Percentiles rank a stretch among this genome's conserved stretches.
These are phyloP conservation scores for Camelus dromedarius DNA, from an alignment of 2,113 vertebrate species.

Conservation along the genomic window DNA sequence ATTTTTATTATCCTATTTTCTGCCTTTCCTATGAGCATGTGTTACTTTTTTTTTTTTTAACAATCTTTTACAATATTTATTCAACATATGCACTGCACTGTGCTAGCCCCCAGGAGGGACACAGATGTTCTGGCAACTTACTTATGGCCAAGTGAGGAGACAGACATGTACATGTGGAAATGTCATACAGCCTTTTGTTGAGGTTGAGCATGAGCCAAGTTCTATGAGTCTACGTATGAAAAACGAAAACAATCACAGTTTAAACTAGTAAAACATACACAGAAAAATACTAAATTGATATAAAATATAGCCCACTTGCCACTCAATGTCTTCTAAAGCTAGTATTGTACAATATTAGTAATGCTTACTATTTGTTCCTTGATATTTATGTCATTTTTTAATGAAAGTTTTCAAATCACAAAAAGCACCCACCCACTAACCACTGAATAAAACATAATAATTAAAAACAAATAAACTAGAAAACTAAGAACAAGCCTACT, in stretches of 20 bases:
- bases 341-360: not conserved
- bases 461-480: not conserved
- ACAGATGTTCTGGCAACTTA: not conserved
- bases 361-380: not conserved
- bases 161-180: accelerated
- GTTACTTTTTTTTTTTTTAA: not conserved
- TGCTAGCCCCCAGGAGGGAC: not conserved
- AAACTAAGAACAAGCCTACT: not conserved
- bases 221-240: not conserved
- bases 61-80: not conserved
- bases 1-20: not conserved
- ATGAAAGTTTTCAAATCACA: constrained; percentile 5
- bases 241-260: not conserved
- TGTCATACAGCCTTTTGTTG: not conserved
- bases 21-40: not conserved
- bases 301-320: not conserved
- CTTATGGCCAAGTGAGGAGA: not conserved
- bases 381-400: not conserved
- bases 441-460: not conserved
- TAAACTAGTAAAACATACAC: not conserved
- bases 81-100: not conserved
- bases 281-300: not conserved
- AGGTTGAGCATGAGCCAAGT: not conserved
- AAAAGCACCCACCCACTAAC: not conserved
- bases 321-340: not conserved